These are phyloP conservation scores for Lamellibrachia columna DNA, from an alignment of 2,888 invertebrate genomes.

Conservation along the genomic window DNA sequence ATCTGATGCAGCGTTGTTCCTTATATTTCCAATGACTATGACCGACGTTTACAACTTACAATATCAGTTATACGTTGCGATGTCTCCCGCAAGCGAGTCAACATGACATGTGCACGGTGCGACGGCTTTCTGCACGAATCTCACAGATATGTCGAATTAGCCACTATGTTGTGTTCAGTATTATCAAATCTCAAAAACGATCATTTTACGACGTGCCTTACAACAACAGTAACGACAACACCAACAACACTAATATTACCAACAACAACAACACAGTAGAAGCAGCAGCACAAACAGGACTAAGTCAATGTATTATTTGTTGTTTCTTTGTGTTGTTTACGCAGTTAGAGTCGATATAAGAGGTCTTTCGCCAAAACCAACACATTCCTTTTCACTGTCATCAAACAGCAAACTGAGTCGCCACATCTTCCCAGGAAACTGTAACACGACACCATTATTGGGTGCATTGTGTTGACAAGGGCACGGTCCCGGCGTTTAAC, in stretches of 20 bases:
- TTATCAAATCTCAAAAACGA: not conserved
- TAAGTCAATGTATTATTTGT: not conserved
- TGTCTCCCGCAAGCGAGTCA: no score
- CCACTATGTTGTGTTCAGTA: not conserved
- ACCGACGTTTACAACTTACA: no score
- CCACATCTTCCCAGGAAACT: not conserved
- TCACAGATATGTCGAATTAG: not conserved
- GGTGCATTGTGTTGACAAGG: not conserved
- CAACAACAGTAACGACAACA: not conserved
- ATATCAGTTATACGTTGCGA: no score
- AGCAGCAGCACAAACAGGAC: not conserved
- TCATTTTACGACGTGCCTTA: not conserved
- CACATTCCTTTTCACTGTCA: not conserved
- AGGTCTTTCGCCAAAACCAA: not conserved
- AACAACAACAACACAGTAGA: not conserved
- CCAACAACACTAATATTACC: not conserved
- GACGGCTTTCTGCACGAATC: not conserved
- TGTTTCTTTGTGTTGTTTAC: not conserved
- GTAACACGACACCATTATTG: slow-evolving; percentile 4
- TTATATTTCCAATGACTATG: no score
- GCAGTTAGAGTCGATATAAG: not conserved
- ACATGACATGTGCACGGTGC: not conserved
- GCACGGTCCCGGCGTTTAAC: not conserved
- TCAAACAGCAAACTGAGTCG: not conserved
- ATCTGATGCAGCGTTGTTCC: no score